These are phyloP conservation scores for Dermatophagoides farinae DNA, from an alignment of 1,140 invertebrate species.

Conservation along the genomic window DNA sequence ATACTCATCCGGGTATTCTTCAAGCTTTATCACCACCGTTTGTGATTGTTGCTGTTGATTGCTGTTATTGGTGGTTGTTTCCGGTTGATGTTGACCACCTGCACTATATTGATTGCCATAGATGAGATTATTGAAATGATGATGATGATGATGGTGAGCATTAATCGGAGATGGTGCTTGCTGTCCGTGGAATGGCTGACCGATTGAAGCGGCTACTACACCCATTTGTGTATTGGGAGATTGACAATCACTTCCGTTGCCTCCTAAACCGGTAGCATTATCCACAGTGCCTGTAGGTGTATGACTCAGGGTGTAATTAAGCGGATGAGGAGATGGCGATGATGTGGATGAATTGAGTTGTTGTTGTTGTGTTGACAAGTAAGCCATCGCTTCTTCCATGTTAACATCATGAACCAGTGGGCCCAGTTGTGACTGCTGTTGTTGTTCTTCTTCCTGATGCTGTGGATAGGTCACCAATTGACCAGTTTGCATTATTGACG, in stretches of 20 bases:
- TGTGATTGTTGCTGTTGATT: neutral
- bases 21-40: neutral
- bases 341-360: neutral
- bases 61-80: neutral
- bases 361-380: no score
- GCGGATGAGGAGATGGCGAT: neutral
- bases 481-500: slow-evolving; percentile 1
- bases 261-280: neutral
- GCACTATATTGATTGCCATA: neutral
- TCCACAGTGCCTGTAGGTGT: neutral
- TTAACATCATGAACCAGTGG: neutral
- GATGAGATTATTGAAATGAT: neutral
- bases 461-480: neutral
- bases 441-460: neutral
- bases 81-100: neutral
- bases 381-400: neutral
- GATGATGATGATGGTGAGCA: slow-evolving; percentile 1
- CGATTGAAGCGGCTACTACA: neutral
- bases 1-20: neutral
- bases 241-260: neutral
- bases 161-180: neutral
- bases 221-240: neutral
- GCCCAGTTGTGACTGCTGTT: neutral
- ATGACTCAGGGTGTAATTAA: neutral
- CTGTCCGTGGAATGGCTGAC: slow-evolving; percentile 3